phyloP scores from a whole-genome alignment of 2,113 vertebrate species.

The Trichomycterus rosablanca region DNA sequence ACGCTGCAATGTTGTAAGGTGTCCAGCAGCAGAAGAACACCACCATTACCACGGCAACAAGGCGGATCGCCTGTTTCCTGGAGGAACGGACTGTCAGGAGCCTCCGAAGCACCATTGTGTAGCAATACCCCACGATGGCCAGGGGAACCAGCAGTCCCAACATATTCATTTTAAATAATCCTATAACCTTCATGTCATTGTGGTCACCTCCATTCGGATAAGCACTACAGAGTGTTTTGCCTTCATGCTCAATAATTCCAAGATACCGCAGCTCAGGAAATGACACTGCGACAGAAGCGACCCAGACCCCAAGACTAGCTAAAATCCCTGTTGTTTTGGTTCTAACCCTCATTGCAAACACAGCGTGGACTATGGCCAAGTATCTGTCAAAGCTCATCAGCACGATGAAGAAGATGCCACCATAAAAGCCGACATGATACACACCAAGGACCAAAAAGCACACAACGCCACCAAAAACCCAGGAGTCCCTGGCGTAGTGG shows the following conservation, averaged over 20 bases:
- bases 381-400: constrained; percentile 87
- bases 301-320: constrained; percentile 70
- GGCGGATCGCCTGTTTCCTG: constrained; percentile 58
- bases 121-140: constrained; percentile 60
- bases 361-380: constrained; percentile 81
- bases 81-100: constrained; percentile 46
- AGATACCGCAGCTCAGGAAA: constrained; percentile 68
- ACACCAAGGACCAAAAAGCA: constrained; percentile 72
- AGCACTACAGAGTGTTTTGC: background rate
- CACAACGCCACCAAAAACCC: constrained; percentile 70
- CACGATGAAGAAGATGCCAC: constrained; percentile 81
- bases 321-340: constrained; percentile 64
- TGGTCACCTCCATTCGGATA: accelerated
- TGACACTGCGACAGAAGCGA: constrained; percentile 58
- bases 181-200: constrained; percentile 3
- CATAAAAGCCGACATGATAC: constrained; percentile 77
- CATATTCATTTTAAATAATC: constrained; percentile 62
- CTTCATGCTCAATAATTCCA: background rate
- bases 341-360: constrained; percentile 73
- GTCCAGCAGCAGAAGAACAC: constrained; percentile 67
- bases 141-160: constrained; percentile 59
- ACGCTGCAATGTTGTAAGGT: constrained; percentile 59
- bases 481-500: constrained; percentile 63
- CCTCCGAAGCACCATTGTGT: constrained; percentile 58
- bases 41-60: constrained; percentile 56